Evolutionary conservation across 1,140 invertebrate genomes (phyloP).

Genomic region (Lerema accius): DNA sequence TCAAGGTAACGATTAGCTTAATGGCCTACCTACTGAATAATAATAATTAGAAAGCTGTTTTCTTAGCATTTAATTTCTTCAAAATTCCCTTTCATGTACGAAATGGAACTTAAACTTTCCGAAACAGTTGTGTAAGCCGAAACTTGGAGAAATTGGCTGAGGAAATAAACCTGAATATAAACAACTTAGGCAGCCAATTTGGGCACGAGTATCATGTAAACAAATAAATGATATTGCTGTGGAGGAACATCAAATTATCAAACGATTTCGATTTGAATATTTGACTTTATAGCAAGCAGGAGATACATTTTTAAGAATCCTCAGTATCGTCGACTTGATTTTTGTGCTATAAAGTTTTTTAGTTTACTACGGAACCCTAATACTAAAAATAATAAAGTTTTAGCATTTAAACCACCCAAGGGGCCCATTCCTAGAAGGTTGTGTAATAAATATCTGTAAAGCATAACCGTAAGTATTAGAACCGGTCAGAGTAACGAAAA

Average conservation of each 20-base stretch:
- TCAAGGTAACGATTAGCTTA: too few relatives aligned
- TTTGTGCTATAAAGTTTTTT: too few relatives aligned
- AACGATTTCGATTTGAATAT: not conserved
- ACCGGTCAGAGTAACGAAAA: too few relatives aligned
- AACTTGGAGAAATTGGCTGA: conserved; percentile 5
- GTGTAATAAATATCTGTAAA: too few relatives aligned
- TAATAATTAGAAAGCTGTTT: not conserved
- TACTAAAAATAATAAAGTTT: too few relatives aligned
- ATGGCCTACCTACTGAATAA: not conserved
- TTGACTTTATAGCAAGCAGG: not conserved
- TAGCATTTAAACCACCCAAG: too few relatives aligned
- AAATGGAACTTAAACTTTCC: conserved; percentile 4
- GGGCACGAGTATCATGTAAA: not conserved
- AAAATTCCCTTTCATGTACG: not conserved
- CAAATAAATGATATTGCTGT: not conserved
- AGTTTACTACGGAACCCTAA: too few relatives aligned
- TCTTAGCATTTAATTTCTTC: not conserved
- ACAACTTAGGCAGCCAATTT: not conserved
- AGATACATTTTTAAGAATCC: not conserved
- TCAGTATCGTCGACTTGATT: too few relatives aligned
- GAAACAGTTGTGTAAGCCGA: conserved; percentile 1
- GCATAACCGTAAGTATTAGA: too few relatives aligned
- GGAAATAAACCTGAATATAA: not conserved
- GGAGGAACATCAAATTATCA: not conserved
- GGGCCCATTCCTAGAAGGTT: too few relatives aligned